phyloP scores from a whole-genome alignment of 30 jellyfish, hydroid and myxozoan species.

The Cassiopea andromeda region DNA sequence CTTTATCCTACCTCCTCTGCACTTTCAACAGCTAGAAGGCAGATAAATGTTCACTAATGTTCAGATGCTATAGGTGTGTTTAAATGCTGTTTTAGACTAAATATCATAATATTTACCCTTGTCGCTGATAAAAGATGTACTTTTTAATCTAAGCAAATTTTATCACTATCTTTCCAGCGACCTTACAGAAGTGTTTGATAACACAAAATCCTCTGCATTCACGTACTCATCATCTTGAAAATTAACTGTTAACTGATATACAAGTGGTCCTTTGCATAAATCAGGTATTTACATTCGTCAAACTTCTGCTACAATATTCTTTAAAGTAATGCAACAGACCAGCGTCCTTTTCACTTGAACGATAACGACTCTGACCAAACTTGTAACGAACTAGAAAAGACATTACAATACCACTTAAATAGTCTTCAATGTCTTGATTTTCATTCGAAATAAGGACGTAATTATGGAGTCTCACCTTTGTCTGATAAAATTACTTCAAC shows the following conservation, averaged over 20 bases:
- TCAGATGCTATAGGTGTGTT: not conserved
- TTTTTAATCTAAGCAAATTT: not conserved
- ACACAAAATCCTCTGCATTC: not conserved
- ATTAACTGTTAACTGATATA: not conserved
- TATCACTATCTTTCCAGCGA: not conserved
- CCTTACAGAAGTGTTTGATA: not conserved
- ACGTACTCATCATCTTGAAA: not conserved
- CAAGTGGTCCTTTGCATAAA: not conserved
- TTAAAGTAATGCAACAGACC: not conserved
- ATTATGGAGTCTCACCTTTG: slow-evolving; percentile 25
- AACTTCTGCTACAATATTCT: not conserved
- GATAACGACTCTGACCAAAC: not conserved
- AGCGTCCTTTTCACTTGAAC: not conserved
- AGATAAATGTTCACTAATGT: not conserved
- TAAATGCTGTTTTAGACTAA: not conserved
- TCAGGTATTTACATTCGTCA: not conserved
- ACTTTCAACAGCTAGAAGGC: not conserved
- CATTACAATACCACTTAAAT: not conserved
- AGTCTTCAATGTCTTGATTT: slow-evolving; percentile 7
- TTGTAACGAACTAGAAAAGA: slow-evolving; percentile 3
- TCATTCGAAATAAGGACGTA: slow-evolving; percentile 32
- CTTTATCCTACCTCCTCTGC: not conserved
- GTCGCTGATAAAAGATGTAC: not conserved
- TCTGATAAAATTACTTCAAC: not conserved
- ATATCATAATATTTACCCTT: not conserved